Percentiles rank a stretch among this genome's conserved stretches.
Evolutionary conservation across 1,140 invertebrate species (phyloP).

Genomic region (Camponotus floridanus): DNA sequence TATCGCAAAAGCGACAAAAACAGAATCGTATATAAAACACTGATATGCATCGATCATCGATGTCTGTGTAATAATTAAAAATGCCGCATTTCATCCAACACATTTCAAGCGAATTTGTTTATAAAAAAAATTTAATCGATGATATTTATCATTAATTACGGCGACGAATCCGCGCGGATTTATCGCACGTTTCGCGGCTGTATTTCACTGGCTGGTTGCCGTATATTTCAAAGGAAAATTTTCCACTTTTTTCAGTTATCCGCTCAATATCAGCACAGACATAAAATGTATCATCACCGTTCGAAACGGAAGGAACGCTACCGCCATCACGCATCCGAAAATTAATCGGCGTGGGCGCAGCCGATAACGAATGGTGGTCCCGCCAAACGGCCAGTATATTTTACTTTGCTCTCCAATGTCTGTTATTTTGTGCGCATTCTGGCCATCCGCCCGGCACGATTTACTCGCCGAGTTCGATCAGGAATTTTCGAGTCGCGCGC

Average conservation of each 20-base stretch:
- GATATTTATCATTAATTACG: constrained; percentile 71
- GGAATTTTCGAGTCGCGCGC: constrained; percentile 66
- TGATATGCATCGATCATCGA: constrained; percentile 43
- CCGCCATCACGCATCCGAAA: constrained; percentile 78
- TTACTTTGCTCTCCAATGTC: constrained; percentile 79
- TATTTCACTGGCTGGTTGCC: constrained; percentile 67
- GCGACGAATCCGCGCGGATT: constrained; percentile 63
- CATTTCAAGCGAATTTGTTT: constrained; percentile 16
- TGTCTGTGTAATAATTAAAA: constrained; percentile 48
- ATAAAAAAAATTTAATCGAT: constrained; percentile 41
- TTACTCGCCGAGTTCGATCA: constrained; percentile 74
- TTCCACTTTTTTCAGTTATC: constrained; percentile 75
- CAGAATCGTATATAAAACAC: constrained; percentile 43
- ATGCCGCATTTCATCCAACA: neutral
- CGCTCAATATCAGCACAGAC: constrained; percentile 75
- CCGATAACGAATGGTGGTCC: constrained; percentile 80
- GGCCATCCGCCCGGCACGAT: constrained; percentile 73
- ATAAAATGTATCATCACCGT: constrained; percentile 77
- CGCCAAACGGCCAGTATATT: constrained; percentile 80
- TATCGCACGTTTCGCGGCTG: constrained; percentile 59
- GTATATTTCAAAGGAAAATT: constrained; percentile 67
- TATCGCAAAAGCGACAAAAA: constrained; percentile 39
- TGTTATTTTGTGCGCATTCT: constrained; percentile 79
- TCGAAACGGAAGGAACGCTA: constrained; percentile 68
- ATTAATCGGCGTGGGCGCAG: constrained; percentile 81